Base-by-base conservation (phyloP, 2,113 vertebrate genomes). In the Alexandromys fortis region DNA sequence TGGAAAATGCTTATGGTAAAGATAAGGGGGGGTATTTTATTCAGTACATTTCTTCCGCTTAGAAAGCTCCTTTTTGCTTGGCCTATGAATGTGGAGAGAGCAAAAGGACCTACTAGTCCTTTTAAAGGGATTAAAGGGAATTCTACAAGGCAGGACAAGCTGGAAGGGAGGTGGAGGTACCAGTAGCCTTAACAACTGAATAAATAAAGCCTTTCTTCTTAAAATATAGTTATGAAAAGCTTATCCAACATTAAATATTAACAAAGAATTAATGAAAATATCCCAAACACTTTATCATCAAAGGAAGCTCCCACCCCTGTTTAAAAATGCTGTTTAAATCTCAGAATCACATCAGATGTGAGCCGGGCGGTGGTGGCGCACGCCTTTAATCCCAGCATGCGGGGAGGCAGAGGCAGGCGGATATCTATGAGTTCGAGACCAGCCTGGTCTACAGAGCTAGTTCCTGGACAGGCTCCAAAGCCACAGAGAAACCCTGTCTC, bases 181-280 rank as follows among this genome's bases (percentile, higher is more conserved):
- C 63, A 63, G 52, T 67, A 94, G 16, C 35, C 58, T 76, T 85
- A 95, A 95, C 33, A 88, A 86, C 70, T 52, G 28, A 92, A 86
- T 81, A 90, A 94, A 89, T 94, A 75, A 86, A 95, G 61, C 26
- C 11, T 45, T 96, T 93, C 81, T 82, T 94, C 52, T 82, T 55
- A 97, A 96, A 92, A 67, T 45, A 42, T 45, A 91, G 13, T 22
- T 89, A 77, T 97, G 81, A 97, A 96, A 91, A 96, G 94, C 89
- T 94, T 92, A 95, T 89, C 73, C 94, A 86, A 58, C 49, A 90
- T 97, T 97, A 97, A 89, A 92, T 86, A 92, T 95, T 97, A 97
- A 91, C 17, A 90, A 52, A 49, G 73, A 95, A 96, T 95, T 94
- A 97, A 95, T 91, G 78, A 97, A 96, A 97, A 94, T 47, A 92